Evolutionary conservation across 1,140 invertebrate species (phyloP).

Genomic region (Drosophila santomea): DNA sequence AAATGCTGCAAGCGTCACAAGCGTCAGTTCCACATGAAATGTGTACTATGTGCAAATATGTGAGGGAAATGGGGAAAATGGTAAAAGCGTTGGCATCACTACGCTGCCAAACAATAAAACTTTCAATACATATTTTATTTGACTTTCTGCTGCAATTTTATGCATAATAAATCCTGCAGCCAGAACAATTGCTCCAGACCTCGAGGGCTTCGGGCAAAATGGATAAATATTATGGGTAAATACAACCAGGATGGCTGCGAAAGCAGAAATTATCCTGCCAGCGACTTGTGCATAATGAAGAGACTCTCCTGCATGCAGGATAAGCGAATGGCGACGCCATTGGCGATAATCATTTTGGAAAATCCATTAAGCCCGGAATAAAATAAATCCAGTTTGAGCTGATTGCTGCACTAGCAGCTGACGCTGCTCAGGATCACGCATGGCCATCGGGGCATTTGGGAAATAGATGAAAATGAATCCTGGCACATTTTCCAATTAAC

Average conservation of each 20-base stretch:
- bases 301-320: not conserved
- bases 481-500: constrained; percentile 73
- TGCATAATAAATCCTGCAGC: constrained; percentile 73
- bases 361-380: constrained; percentile 19
- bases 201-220: constrained; percentile 7
- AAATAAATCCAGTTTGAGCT: constrained; percentile 21
- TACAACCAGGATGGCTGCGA: constrained; percentile 7
- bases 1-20: constrained; percentile 51
- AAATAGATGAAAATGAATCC: constrained; percentile 37
- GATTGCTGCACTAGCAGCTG: not conserved
- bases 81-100: not conserved
- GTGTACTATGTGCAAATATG: constrained; percentile 58
- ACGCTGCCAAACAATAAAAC: constrained; percentile 68
- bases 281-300: constrained; percentile 39
- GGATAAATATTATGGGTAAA: constrained; percentile 19
- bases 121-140: constrained; percentile 80
- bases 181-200: constrained; percentile 4
- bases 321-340: not conserved
- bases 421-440: not conserved
- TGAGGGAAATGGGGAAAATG: not conserved
- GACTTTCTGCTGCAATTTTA: constrained; percentile 71
- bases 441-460: constrained; percentile 6
- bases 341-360: constrained; percentile 22
- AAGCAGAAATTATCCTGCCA: constrained; percentile 11
- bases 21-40: constrained; percentile 46